Evolutionary conservation across 1,140 invertebrate genomes (phyloP).

Genomic region (Episyrphus balteatus): DNA sequence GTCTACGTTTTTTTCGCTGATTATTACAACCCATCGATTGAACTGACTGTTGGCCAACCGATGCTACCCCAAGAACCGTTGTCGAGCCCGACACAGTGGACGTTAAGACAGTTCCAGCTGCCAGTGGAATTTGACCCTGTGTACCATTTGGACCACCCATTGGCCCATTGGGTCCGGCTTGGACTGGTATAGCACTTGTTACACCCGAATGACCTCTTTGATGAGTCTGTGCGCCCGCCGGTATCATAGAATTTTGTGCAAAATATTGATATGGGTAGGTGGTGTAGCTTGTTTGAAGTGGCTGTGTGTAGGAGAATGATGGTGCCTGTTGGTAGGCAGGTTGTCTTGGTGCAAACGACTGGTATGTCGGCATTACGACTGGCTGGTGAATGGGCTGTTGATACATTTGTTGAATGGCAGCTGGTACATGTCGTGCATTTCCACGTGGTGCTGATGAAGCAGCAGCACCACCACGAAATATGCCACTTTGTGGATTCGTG

Average conservation of each 20-base stretch:
- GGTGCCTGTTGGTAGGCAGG: constrained; percentile 14
- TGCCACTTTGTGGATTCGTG: neutral
- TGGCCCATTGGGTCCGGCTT: constrained; percentile 22
- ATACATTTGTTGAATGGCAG: neutral
- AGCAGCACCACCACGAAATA: constrained; percentile 2
- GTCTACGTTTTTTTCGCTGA: constrained; percentile 6
- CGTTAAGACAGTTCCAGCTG: constrained; percentile 19
- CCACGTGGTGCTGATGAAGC: neutral
- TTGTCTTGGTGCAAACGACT: constrained; percentile 19
- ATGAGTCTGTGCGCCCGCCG: constrained; percentile 13
- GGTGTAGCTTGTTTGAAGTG: constrained; percentile 18
- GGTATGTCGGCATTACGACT: constrained; percentile 18
- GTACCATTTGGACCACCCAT: constrained; percentile 17
- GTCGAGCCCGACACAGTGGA: constrained; percentile 18
- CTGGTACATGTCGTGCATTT: neutral
- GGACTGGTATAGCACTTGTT: constrained; percentile 20
- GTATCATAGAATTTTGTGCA: constrained; percentile 16
- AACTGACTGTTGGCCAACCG: constrained; percentile 13
- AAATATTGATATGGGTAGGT: constrained; percentile 22
- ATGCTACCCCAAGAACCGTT: constrained; percentile 17
- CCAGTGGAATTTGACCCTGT: constrained; percentile 8
- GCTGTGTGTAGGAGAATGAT: constrained; percentile 10
- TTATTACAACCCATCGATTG: constrained; percentile 17
- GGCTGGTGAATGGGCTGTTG: constrained; percentile 7
- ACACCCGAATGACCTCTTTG: constrained; percentile 18